phyloP scores from a whole-genome alignment of 2,888 invertebrate genomes.

The Eupithecia tripunctaria region DNA sequence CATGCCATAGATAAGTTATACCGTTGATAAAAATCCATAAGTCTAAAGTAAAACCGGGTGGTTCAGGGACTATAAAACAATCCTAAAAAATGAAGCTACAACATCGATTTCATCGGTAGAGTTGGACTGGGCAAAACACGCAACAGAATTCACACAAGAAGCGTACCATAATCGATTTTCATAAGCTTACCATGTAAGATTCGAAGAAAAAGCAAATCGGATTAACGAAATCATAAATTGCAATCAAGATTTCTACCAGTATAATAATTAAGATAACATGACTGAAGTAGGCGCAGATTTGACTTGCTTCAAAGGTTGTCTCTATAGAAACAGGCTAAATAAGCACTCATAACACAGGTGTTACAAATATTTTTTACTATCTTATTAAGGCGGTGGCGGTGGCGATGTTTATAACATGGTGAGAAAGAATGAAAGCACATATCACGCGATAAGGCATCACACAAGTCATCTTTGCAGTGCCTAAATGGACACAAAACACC shows the following conservation, averaged over 20 bases:
- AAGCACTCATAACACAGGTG: neutral
- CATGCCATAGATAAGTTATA: conserved; percentile 49
- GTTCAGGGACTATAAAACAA: conserved; percentile 41
- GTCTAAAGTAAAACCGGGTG: neutral
- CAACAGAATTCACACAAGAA: conserved; percentile 26
- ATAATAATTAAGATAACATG: neutral
- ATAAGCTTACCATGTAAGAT: conserved; percentile 19
- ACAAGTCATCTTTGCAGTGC: conserved; percentile 35
- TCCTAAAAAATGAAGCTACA: conserved; percentile 27
- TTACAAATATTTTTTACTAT: conserved; percentile 19
- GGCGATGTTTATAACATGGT: conserved; percentile 38
- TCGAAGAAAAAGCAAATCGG: conserved; percentile 17
- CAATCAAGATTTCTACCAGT: neutral
- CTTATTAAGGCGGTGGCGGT: conserved; percentile 35
- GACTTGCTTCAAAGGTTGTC: neutral
- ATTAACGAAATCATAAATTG: neutral
- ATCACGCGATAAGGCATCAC: conserved; percentile 43
- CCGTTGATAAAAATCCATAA: conserved; percentile 53
- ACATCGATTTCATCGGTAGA: conserved; percentile 18
- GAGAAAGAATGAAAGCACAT: conserved; percentile 23
- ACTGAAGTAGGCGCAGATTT: neutral
- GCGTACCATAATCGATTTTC: conserved; percentile 26
- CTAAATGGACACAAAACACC: conserved; percentile 31
- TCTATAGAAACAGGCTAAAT: neutral
- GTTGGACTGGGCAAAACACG: conserved; percentile 12